phyloP scores from a whole-genome alignment of 1,140 invertebrate species.

The Philaenus spumarius region DNA sequence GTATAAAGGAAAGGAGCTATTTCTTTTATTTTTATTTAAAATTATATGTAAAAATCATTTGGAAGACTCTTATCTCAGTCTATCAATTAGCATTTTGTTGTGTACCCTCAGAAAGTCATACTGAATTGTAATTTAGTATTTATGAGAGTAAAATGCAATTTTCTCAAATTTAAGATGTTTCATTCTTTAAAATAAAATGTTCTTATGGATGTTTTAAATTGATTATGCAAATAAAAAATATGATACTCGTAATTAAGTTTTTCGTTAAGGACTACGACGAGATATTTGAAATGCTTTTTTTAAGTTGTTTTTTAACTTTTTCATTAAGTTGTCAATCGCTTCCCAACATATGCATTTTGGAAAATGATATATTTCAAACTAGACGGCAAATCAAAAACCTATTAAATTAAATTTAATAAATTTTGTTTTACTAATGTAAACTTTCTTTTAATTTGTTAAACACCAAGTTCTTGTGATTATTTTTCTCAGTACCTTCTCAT shows the following conservation, averaged over 20 bases:
- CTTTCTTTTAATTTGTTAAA: background rate
- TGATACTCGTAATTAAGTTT: slow-evolving; percentile 2
- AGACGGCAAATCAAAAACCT: too few species aligned
- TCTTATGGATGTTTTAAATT: background rate
- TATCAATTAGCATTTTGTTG: slow-evolving; percentile 1
- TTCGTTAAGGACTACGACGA: background rate
- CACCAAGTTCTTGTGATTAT: background rate
- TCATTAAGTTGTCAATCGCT: background rate
- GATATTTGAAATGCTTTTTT: background rate
- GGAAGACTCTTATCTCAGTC: background rate
- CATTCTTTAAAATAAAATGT: slow-evolving; percentile 8
- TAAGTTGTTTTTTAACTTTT: background rate
- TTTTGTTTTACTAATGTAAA: slow-evolving; percentile 5
- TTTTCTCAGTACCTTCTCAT: background rate
- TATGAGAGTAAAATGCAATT: slow-evolving; percentile 3
- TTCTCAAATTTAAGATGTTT: background rate
- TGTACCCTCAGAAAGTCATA: slow-evolving; percentile 1
- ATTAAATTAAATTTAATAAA: slow-evolving; percentile 7
- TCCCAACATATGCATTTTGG: background rate
- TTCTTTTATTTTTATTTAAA: background rate
- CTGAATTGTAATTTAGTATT: background rate
- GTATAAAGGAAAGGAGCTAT: slow-evolving; percentile 11
- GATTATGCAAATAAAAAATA: background rate
- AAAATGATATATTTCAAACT: background rate
- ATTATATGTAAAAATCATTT: slow-evolving; percentile 6